phyloP scores from a whole-genome alignment of 2,113 vertebrate genomes.

The Cyanoramphus novaezelandiae region DNA sequence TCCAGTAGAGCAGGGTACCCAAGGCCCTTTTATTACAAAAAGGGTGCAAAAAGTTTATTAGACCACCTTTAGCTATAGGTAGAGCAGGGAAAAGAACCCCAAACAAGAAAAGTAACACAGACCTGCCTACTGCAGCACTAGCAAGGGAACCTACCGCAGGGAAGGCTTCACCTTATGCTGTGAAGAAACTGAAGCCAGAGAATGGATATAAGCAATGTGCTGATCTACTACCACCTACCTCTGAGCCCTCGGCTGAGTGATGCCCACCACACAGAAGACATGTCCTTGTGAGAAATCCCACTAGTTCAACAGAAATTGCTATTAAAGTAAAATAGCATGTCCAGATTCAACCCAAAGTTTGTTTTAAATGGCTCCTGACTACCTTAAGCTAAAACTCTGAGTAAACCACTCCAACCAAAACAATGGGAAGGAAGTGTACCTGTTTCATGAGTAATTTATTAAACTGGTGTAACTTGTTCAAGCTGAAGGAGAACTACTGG shows the following conservation, averaged over 20 bases:
- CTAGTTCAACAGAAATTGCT: not conserved
- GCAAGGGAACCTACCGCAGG: not conserved
- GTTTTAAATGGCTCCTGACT: not conserved
- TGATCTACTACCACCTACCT: not conserved
- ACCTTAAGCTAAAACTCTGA: not conserved
- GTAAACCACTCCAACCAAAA: not conserved
- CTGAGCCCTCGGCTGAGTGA: not conserved
- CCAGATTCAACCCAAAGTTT: not conserved
- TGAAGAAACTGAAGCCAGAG: not conserved
- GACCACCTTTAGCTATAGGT: rapidly evolving
- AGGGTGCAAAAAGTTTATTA: not conserved
- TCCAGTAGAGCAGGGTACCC: not conserved
- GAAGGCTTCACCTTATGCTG: not conserved
- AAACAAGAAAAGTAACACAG: not conserved
- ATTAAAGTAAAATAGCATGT: not conserved
- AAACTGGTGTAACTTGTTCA: not conserved
- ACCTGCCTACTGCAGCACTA: not conserved
- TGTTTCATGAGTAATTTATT: not conserved
- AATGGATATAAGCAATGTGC: not conserved
- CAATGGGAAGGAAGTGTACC: not conserved
- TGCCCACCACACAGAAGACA: not conserved
- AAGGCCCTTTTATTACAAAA: not conserved
- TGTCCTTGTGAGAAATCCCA: not conserved
- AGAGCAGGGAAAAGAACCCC: not conserved
- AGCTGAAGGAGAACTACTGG: conserved; percentile 14